Base-by-base conservation (phyloP, 2,888 invertebrate genomes). In the Antitype chi region DNA sequence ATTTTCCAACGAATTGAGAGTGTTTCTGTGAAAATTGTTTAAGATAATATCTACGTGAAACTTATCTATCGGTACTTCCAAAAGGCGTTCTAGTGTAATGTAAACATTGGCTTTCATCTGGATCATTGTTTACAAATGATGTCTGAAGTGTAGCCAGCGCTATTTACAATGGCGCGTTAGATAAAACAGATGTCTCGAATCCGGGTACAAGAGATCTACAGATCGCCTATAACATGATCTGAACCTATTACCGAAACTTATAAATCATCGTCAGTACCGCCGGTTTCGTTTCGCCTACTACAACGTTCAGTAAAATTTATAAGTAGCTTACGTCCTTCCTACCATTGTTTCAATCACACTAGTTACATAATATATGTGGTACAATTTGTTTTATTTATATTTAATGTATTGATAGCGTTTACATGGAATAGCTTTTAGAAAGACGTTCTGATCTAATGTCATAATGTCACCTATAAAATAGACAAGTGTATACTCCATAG, bases 81-180 rank as follows among this genome's bases (percentile, higher is more conserved):
- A 89, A 90, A 89, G 80, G 82, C 83, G 89, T 85, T 89, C 88
- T 91, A 87, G 85, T 82, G 80, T 91, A 94, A 92, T 82, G 87
- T 94, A 94, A 94, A 94, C 94, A 93, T 83, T 84, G 87, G 89
- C 90, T 93, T 91, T 92, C 94, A 93, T 93, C 93, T 93, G 92
- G 91, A 84, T 80, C 82, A 87, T 90, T 95, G 94, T 95, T 95
- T 94, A 95, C 91, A 90, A 91, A 87, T 80, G 82, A 88, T 86
- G 88, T 89, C 89, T 87, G 88, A 91, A 89, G 84, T 90, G 88
- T 90, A 91, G 88, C 83, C 80, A 89, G 87, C 85, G 88, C 85
- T 94, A 92, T 94, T 93, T 94, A 93, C 91, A 78, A 92, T 88
- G 83, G 88, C 84, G 86, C 83, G 91, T 93, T 92, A 92, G 91